These are phyloP conservation scores for Eupithecia insigniata DNA, from an alignment of 2,888 invertebrate species.

Conservation along the genomic window DNA sequence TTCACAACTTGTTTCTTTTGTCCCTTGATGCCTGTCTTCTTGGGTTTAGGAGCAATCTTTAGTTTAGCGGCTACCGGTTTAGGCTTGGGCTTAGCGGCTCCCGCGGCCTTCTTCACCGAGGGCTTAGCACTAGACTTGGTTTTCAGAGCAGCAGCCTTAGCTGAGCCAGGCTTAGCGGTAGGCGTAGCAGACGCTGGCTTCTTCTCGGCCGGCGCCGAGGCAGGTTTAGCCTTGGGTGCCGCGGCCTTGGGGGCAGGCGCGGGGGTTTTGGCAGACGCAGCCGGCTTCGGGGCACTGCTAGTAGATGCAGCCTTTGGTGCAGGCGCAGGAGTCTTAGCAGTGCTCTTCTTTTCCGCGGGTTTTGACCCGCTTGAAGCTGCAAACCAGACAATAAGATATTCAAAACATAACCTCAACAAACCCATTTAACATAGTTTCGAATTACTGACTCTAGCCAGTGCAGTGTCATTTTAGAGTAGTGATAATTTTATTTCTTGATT, in stretches of 20 bases:
- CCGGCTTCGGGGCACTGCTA: slow-evolving; percentile 65
- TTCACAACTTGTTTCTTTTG: slow-evolving; percentile 80
- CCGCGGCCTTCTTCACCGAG: slow-evolving; percentile 80
- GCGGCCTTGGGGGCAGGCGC: slow-evolving; percentile 78
- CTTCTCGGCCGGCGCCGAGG: slow-evolving; percentile 78
- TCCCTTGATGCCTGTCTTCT: slow-evolving; percentile 83
- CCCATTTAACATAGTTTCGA: neutral
- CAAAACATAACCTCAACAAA: slow-evolving; percentile 56
- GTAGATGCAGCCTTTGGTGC: slow-evolving; percentile 73
- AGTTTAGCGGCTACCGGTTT: slow-evolving; percentile 81
- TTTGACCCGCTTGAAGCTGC: slow-evolving; percentile 72
- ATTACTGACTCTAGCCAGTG: neutral
- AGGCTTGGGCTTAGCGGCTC: slow-evolving; percentile 75
- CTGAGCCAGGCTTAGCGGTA: slow-evolving; percentile 81
- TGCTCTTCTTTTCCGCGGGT: slow-evolving; percentile 77
- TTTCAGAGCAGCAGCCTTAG: slow-evolving; percentile 80
- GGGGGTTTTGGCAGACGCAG: slow-evolving; percentile 72
- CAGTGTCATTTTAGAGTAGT: neutral
- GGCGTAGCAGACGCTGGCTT: slow-evolving; percentile 67
- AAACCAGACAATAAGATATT: slow-evolving; percentile 27
- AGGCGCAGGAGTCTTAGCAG: slow-evolving; percentile 76
- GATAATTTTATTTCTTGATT: neutral
- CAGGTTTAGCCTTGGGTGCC: slow-evolving; percentile 77
- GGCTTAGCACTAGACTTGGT: slow-evolving; percentile 81
- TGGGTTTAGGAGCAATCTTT: slow-evolving; percentile 82